Base-by-base conservation (phyloP, 2,797 vertebrate genomes). In the Liasis olivaceus region DNA sequence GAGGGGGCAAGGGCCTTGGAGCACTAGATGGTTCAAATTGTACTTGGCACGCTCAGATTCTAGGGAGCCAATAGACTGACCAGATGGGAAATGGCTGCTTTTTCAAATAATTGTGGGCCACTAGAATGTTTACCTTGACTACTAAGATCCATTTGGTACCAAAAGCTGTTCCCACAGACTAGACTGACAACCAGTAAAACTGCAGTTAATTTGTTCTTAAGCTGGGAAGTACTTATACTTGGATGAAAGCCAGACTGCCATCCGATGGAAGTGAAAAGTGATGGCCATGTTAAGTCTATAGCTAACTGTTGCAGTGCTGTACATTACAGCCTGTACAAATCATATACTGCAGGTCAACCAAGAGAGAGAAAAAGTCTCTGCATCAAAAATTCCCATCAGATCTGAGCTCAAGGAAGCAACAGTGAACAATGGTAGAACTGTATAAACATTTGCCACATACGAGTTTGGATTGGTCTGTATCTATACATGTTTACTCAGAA, bases 1-100 rank as follows among this genome's bases (percentile, higher is more conserved):
- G 24, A 8, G 15, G 64, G n/a, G 58, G 58, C n/a, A 92, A 92
- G 92, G 84, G 60, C 51, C 6, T 66, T 89, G 91, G 91, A 85
- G 85, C 89, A n/a, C 64, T 64, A 60, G 51, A 31, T 91, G 69
- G 87, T 59, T 88, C 86, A 51, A 59, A 28, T 14, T 89, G 36
- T 54, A 89, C 87, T 85, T 92, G 59, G 42, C 64, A 72, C 24
- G 60, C 85, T 26, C 56, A 58, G 24, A 28, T 17, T 17, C 20
- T 72, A 31, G 59, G 58, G 66, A 88, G 86, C 66, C 87, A 89
- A 22, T 31, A 66, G n/a, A 17, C 77, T 64, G 13, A 26, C 60
- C 84, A 51, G 89, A 14, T 89, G 72, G 85, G 85, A 31, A 1
- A 28, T 88, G 59, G 87, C 13, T 66, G 66, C 60, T 63, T 66